These are phyloP conservation scores for Torymus texanus DNA, from an alignment of 2,888 invertebrate species.

Conservation along the genomic window DNA sequence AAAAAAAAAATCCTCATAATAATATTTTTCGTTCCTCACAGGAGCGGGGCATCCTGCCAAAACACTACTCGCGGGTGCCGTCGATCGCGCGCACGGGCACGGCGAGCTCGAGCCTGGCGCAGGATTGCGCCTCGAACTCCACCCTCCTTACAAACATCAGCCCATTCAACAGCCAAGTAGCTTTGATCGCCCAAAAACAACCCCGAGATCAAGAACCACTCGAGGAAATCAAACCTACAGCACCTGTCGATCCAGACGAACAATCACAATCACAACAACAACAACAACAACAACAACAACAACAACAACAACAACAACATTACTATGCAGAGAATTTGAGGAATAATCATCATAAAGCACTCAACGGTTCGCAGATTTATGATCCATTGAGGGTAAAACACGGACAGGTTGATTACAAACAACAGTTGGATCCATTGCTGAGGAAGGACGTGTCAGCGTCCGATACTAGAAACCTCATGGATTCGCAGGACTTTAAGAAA, in stretches of 20 bases:
- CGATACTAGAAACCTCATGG: conserved; percentile 59
- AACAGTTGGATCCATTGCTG: conserved; percentile 64
- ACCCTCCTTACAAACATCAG: conserved; percentile 71
- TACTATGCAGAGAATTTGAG: conserved; percentile 72
- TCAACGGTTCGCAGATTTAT: conserved; percentile 66
- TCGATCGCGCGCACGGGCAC: conserved; percentile 63
- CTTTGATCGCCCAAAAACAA: conserved; percentile 61
- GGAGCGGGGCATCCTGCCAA: conserved; percentile 68
- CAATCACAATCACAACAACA: conserved; percentile 30
- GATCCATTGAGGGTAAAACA: conserved; percentile 63
- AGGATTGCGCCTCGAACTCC: conserved; percentile 71
- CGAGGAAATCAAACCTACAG: not conserved
- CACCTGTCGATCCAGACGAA: not conserved
- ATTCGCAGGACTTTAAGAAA: conserved; percentile 59
- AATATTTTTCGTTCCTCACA: conserved; percentile 54
- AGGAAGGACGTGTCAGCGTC: conserved; percentile 47
- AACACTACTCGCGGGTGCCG: conserved; percentile 69
- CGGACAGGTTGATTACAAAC: conserved; percentile 66
- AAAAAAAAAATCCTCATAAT: not conserved
- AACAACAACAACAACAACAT: conserved; percentile 56
- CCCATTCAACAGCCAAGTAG: conserved; percentile 72
- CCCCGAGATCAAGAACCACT: conserved; percentile 52
- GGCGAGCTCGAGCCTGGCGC: conserved; percentile 64
- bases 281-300: conserved; percentile 55
- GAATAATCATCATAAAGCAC: conserved; percentile 64